Evolutionary conservation across 2,797 vertebrate genomes (phyloP), one percentile per base, ranked within the genome.

Genomic region (Peromyscus melanophrys): DNA sequence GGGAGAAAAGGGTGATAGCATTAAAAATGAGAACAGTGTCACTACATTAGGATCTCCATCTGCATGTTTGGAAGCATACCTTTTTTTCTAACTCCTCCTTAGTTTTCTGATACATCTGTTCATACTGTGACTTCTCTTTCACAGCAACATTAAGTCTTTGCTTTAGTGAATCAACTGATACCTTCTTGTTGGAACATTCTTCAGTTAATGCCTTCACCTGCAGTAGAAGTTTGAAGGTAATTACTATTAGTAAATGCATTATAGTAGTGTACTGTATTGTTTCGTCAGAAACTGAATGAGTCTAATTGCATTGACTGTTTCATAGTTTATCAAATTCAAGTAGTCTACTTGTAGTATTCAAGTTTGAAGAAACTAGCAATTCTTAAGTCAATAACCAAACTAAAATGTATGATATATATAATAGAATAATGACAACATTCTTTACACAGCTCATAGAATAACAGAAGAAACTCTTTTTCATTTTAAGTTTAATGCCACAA

Each of bases 1-100:
- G 80, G 9, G 77, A 85, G 40, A 94, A 83, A 90, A 95, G 80
- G 88, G n/a, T 31, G 21, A 86, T 52, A 89, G 73, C 11, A 21
- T 84, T 78, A 90, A 55, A 77, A 96, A 46, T 84, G 43, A 96
- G 59, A 37, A 46, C 92, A 1, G 7, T 23, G 95, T 6, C 19
- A 17, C 29, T 77, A 59, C 37, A 61, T 76, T 34, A 1, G 90
- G 7, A 8, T 92, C 23, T n/a, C 97, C 43, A 21, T 9, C 81
- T 83, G 90, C 83, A 86, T 40, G 13, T 14, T 31, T 9, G 86
- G 84, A n/a, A 65, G 65, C 85, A 49, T 97, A 99, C 99, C 99
- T 99, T 99, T 98, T 99, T 99, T 63, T 99, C 99, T 96, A 99
- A 96, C n/a, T 99, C 99, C 19, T 99, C 99, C 97, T 99, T 99